Evolutionary conservation across 2,113 vertebrate genomes (phyloP).

Genomic region (Talpa occidentalis): DNA sequence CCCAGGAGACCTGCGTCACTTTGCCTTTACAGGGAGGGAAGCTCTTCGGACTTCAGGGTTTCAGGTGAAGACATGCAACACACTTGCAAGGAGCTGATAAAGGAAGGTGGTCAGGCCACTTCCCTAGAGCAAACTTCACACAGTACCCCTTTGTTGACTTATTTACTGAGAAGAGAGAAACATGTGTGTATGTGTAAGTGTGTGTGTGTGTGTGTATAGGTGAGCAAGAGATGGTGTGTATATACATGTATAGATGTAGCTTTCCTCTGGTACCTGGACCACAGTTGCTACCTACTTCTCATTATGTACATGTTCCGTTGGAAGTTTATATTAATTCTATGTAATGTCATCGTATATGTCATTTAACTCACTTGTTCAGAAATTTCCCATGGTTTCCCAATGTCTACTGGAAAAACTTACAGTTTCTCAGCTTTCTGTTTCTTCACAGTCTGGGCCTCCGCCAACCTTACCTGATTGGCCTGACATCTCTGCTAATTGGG

Average conservation of each 20-base stretch:
- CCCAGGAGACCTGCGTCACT: background rate
- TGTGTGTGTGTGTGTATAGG: background rate
- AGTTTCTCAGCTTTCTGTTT: background rate
- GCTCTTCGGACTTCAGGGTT: background rate
- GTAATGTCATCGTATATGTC: background rate
- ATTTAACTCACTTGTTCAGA: background rate
- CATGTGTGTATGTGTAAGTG: background rate
- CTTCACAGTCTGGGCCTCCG: rapidly evolving
- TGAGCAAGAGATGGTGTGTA: background rate
- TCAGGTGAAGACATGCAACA: background rate
- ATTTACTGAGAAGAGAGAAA: background rate
- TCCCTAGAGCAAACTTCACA: background rate
- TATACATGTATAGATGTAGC: background rate
- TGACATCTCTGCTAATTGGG: background rate
- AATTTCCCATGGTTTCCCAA: background rate
- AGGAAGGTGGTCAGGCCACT: background rate
- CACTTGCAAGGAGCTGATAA: background rate
- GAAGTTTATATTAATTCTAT: background rate
- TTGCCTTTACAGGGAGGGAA: background rate
- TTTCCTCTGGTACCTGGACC: no score
- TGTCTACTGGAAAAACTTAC: background rate
- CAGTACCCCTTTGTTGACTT: background rate
- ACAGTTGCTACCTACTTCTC: background rate
- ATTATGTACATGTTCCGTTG: background rate
- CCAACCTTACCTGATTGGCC: background rate